Evolutionary conservation across 2,888 invertebrate species (phyloP), one percentile per base, ranked within the genome.

Genomic region (Crioceris asparagi): DNA sequence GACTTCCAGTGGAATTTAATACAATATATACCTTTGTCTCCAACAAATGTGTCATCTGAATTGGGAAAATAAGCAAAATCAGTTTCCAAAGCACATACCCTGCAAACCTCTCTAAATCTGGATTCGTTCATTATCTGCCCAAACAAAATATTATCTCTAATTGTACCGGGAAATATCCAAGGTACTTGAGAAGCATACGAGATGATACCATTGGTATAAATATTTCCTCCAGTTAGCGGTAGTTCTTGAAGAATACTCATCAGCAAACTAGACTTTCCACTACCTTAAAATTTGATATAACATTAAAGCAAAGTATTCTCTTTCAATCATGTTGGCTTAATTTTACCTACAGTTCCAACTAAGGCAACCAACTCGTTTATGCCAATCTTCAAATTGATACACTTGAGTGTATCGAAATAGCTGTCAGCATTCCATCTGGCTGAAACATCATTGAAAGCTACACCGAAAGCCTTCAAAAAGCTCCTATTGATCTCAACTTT

Each of bases 131-230:
- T 79, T 46, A 72, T 67, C 55, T 72, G 75, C 0, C 92, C 92
- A 62, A 94, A 93, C 2, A 90, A 61, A 46, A 96, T 87, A 61
- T 96, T 96, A 54, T 92, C 87, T 7, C 84, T 71, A 1, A 94
- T 77, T 43, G 84, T 84, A n/a, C 77, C 79, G 38, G 77, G 77
- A 53, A 82, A 82, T 1, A 82, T 57, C 88, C 90, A 91, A 0
- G 90, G 82, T 55, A 87, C 81, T 60, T 88, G 86, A 34, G 84
- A 76, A 2, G 84, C 81, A 55, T 87, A 90, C 0, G 78, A 75
- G 1, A 79, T 66, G 1, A 66, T 68, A 5, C 87, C 87, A 5
- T 71, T 71, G 5, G 84, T 66, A 52, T 72, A 67, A 4, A 84
- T 59, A 2, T 62, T 65, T 8, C 88, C 87, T 3, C 69, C 60